phyloP scores from a whole-genome alignment of 92 coral and sea anemone genomes.

The Heliopora coerulea region DNA sequence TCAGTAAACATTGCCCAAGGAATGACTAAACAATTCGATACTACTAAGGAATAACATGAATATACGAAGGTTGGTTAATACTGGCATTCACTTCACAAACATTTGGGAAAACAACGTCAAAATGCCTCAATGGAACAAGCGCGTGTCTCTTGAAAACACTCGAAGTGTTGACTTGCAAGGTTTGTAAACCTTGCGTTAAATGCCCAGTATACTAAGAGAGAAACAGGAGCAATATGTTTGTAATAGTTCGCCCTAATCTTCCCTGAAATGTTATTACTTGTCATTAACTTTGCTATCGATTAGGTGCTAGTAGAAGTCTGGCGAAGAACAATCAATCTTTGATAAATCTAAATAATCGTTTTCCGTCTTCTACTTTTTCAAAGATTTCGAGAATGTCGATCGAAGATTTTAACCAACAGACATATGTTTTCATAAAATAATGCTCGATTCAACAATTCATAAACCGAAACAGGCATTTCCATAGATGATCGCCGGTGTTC shows the following conservation, averaged over 20 bases:
- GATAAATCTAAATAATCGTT: background rate
- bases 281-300: no score
- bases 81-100: background rate
- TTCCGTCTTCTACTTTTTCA: slow-evolving; percentile 26
- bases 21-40: background rate
- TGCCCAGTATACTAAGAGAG: no score
- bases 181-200: background rate
- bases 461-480: background rate
- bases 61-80: slow-evolving; percentile 1
- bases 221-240: background rate
- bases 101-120: background rate
- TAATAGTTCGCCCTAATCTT: background rate
- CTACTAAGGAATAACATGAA: slow-evolving; percentile 1
- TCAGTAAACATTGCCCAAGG: no score
- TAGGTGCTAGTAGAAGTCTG: no score
- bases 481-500: no score
- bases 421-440: background rate
- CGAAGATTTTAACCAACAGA: background rate
- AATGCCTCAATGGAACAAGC: background rate
- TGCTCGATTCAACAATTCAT: background rate
- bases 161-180: slow-evolving; percentile 12
- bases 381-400: background rate
- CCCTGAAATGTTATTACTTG: slow-evolving; percentile 1
- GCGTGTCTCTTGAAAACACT: slow-evolving; percentile 7
- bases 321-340: background rate